phyloP scores from a whole-genome alignment of 2,113 vertebrate genomes.

The Pomatostomus ruficeps region DNA sequence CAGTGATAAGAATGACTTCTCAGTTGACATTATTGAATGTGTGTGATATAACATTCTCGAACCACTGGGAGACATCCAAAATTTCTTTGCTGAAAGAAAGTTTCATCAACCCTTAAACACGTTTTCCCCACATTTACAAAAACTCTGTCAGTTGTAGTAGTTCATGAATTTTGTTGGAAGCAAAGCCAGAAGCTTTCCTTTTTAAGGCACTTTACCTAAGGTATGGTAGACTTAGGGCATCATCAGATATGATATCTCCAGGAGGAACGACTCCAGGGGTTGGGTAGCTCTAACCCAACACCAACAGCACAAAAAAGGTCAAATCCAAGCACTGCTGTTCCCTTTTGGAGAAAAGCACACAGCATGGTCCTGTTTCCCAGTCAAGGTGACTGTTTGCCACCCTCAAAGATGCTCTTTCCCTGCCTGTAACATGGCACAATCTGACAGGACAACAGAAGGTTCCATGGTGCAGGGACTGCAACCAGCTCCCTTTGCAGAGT shows the following conservation, averaged over 20 bases:
- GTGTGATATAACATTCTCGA: background rate
- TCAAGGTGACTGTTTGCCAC: background rate
- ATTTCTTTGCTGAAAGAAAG: background rate
- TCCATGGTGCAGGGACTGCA: background rate
- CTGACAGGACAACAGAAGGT: background rate
- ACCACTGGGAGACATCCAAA: background rate
- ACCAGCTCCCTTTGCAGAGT: background rate
- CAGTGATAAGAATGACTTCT: background rate
- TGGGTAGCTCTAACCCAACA: background rate
- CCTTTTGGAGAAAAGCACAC: background rate
- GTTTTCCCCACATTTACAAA: background rate
- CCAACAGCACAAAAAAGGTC: background rate
- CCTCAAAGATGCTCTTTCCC: background rate
- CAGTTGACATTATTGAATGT: accelerated
- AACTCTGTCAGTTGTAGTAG: background rate
- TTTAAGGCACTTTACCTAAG: background rate
- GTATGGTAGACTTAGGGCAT: background rate
- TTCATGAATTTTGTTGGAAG: background rate
- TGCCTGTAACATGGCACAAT: background rate
- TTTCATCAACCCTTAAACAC: background rate
- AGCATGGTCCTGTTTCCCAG: background rate
- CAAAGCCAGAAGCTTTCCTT: background rate
- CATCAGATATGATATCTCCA: background rate
- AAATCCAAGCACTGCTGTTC: background rate
- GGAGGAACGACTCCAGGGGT: background rate